Conservation (phyloP, 2,888 invertebrate species). For the Watsonalla cultraria region DNA sequence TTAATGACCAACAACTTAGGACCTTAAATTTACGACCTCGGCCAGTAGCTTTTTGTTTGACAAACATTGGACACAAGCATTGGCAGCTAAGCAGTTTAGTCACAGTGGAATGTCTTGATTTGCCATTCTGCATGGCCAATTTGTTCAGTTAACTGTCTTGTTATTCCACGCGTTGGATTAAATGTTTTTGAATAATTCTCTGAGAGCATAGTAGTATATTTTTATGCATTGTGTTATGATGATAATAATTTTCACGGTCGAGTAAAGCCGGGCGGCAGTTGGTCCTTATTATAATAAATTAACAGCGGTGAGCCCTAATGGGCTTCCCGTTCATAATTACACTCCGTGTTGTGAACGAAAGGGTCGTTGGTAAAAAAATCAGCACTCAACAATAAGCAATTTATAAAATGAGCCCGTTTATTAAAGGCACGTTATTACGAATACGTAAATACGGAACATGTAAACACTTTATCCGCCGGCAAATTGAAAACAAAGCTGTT, state of each 20-base stretch:
- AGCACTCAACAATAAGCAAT: constrained; percentile 12
- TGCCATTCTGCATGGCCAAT: neutral
- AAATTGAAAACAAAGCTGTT: constrained; percentile 26
- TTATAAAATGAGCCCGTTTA: constrained; percentile 28
- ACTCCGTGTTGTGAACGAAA: constrained; percentile 57
- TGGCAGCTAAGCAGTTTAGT: neutral
- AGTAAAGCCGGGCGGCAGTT: constrained; percentile 63
- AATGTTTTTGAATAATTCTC: constrained; percentile 8
- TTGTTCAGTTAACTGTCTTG: neutral
- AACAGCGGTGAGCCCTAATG: constrained; percentile 65
- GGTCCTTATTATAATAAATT: constrained; percentile 74
- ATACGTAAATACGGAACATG: constrained; percentile 14
- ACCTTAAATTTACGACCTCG: constrained; percentile 2
- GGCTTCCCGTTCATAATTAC: constrained; percentile 59
- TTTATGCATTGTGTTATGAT: constrained; percentile 48
- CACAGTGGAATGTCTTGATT: neutral
- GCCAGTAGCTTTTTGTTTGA: neutral
- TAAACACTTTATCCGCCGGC: constrained; percentile 25
- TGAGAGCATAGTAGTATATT: constrained; percentile 17
- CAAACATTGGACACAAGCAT: neutral
- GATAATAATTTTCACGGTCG: constrained; percentile 72
- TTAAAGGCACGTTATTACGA: neutral
- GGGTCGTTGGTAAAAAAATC: constrained; percentile 49
- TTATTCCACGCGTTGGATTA: neutral
- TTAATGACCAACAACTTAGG: constrained; percentile 1